Percentiles rank a stretch among this genome's conserved stretches.
phyloP scores from a whole-genome alignment of 1,140 invertebrate species.

The Episyrphus balteatus region DNA sequence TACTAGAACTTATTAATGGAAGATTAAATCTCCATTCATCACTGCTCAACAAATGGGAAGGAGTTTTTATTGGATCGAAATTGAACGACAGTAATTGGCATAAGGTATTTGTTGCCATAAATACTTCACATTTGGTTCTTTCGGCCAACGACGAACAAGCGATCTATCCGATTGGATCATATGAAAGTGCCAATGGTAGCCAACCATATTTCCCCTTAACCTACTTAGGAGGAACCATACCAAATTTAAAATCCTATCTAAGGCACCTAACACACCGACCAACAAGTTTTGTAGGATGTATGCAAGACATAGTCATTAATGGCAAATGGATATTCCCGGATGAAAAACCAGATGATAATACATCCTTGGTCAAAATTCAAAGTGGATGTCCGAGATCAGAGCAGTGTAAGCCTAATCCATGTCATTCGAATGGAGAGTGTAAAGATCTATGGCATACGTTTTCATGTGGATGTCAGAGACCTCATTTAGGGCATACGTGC shows the following conservation, averaged over 20 bases:
- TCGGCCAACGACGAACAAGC: slow-evolving; percentile 80
- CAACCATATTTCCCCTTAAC: slow-evolving; percentile 72
- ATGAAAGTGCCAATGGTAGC: slow-evolving; percentile 57
- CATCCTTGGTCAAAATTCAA: slow-evolving; percentile 43
- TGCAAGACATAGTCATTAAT: slow-evolving; percentile 82
- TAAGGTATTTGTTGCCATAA: slow-evolving; percentile 74
- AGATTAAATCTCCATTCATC: slow-evolving; percentile 76
- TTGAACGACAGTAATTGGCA: slow-evolving; percentile 82
- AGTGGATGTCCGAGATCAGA: slow-evolving; percentile 62
- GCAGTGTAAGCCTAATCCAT: slow-evolving; percentile 79
- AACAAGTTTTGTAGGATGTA: slow-evolving; percentile 76
- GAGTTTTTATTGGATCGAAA: slow-evolving; percentile 70
- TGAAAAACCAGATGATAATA: slow-evolving; percentile 15
- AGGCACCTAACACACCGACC: slow-evolving; percentile 56
- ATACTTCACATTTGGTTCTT: slow-evolving; percentile 71
- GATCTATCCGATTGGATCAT: slow-evolving; percentile 73
- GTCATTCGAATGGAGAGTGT: slow-evolving; percentile 73
- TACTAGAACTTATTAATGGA: slow-evolving; percentile 67
- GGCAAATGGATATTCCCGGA: slow-evolving; percentile 55
- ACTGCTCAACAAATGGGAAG: slow-evolving; percentile 77
- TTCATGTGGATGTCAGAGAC: slow-evolving; percentile 72
- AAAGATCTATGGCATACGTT: slow-evolving; percentile 83
- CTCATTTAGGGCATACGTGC: slow-evolving; percentile 76
- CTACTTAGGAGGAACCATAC: slow-evolving; percentile 63
- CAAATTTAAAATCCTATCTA: slow-evolving; percentile 42